Evolutionary conservation across 1,140 invertebrate species (phyloP), one percentile per base, ranked within the genome.

Genomic region (Drosophila pandora): DNA sequence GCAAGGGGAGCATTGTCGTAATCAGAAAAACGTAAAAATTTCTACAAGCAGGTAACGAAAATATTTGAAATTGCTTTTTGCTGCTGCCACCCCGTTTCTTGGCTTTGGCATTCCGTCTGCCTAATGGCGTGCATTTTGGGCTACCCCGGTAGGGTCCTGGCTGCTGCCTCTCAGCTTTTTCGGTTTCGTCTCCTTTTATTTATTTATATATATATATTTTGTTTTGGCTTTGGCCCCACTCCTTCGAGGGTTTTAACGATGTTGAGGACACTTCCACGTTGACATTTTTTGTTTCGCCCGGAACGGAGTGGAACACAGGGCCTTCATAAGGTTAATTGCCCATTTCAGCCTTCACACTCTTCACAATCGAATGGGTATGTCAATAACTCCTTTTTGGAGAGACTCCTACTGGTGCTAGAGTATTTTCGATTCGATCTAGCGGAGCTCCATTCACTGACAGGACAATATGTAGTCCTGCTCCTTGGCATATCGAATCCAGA

Each of bases 1-100:
- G 48, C 58, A 28, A 56, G 3, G 13, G 41, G 53, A 61, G 65
- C 75, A 45, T 76, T 60, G 75, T 58, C 65, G 83, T 85, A 85
- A 85, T 85, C 82, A 87, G 82, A 82, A 85, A 87, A 85, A 87
- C 82, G 82, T 85, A 85, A 85, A 85, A 85, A 88, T 82, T 57
- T 75, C 69, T 82, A 81, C 78, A 79, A 85, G 74, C 82, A 85
- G 82, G 78, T 87, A 85, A 87, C 69, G 65, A 87, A 85, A 85
- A 85, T 85, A 85, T 82, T 85, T 85, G 82, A 85, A 85, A 85
- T 85, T 85, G 78, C 82, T 85, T 85, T 87, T 88, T 79, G 75
- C 67, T 79, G 76, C 62, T 57, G 63, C 83, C 77, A 74, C 57
- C 71, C 76, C 63, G 49, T 74, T 43, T 17, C 17, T 17, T 74